phyloP scores from a whole-genome alignment of 2,113 vertebrate species.

The Hyaena hyaena region DNA sequence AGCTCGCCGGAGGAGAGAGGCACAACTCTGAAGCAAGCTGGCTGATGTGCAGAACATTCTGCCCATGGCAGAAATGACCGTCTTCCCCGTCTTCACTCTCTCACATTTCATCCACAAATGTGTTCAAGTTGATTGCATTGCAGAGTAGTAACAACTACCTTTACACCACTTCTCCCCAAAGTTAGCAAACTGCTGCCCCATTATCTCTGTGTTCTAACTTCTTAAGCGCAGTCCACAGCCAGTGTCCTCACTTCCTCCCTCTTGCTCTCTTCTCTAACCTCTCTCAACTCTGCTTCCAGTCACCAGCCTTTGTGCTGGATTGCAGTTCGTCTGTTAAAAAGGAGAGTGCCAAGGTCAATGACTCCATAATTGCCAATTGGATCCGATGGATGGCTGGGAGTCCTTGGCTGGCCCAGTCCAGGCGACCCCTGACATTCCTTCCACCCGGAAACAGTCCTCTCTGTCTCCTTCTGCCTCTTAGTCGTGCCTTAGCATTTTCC shows the following conservation, averaged over 20 bases:
- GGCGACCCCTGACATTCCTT: neutral
- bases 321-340: neutral
- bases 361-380: neutral
- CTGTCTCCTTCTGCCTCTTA: neutral
- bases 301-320: neutral
- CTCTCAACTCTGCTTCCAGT: neutral
- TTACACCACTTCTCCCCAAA: slow-evolving; percentile 21
- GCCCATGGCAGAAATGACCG: accelerated
- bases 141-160: neutral
- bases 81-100: neutral
- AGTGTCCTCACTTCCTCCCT: slow-evolving; percentile 49
- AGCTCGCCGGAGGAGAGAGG: neutral
- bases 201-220: neutral
- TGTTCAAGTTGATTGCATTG: neutral
- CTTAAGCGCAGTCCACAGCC: neutral
- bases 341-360: neutral
- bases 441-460: neutral
- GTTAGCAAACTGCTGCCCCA: neutral
- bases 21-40: neutral
- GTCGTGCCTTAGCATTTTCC: neutral
- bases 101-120: neutral
- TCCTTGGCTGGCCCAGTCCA: neutral
- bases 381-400: neutral
- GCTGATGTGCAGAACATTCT: neutral
- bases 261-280: neutral